Conservation (phyloP, 1,140 invertebrate species). For the Helicorthomorpha holstii region DNA sequence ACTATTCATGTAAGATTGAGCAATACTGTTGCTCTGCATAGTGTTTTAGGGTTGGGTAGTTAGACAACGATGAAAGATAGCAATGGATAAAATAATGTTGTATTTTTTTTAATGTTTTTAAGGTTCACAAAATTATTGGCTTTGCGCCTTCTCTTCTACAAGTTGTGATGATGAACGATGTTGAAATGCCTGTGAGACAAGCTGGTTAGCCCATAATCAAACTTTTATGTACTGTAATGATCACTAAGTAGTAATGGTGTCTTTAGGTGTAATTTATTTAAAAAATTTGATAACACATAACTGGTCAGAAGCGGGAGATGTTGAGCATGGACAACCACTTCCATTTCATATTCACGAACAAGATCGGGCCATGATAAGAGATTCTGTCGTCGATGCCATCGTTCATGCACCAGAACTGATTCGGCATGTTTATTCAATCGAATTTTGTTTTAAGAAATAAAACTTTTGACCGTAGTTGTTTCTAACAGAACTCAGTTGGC, state of each 20-base stretch:
- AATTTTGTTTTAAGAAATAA: no score
- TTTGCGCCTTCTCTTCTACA: slow-evolving; percentile 85
- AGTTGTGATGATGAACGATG: slow-evolving; percentile 73
- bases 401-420: slow-evolving; percentile 80
- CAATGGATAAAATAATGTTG: no score
- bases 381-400: slow-evolving; percentile 86
- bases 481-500: slow-evolving; percentile 61
- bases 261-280: slow-evolving; percentile 71
- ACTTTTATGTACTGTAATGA: neutral
- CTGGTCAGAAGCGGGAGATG: slow-evolving; percentile 68
- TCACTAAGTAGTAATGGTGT: neutral
- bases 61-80: no score
- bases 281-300: slow-evolving; percentile 82
- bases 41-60: no score
- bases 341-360: slow-evolving; percentile 89
- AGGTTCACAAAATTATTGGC: slow-evolving; percentile 91
- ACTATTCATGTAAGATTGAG: no score
- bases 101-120: slow-evolving; percentile 22
- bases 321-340: slow-evolving; percentile 46
- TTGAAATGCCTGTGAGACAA: slow-evolving; percentile 83
- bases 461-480: no score
- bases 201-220: slow-evolving; percentile 39
- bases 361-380: slow-evolving; percentile 79
- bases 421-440: no score
- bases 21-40: no score